Conservation (phyloP, 2,888 invertebrate genomes). For the Linyphia triangularis region DNA sequence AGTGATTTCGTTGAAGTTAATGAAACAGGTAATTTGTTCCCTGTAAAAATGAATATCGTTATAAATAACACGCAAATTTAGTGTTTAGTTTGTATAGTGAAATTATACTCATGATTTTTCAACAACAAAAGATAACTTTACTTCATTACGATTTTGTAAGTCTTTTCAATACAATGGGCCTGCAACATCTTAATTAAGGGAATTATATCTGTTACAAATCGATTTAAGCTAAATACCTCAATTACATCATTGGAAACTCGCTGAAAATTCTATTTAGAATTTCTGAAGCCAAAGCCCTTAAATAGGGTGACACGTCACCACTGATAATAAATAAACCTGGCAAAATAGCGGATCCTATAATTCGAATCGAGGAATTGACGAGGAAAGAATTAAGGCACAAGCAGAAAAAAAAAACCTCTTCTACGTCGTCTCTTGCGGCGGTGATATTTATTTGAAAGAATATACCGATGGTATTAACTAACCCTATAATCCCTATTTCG, state of each 20-base stretch:
- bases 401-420: background rate
- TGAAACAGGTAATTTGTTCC: no score
- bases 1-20: no score
- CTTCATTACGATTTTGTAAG: background rate
- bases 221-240: constrained; percentile 63
- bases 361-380: constrained; percentile 29
- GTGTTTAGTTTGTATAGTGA: background rate
- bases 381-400: constrained; percentile 8
- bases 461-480: constrained; percentile 72
- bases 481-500: constrained; percentile 68
- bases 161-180: background rate
- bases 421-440: constrained; percentile 55
- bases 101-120: background rate
- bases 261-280: constrained; percentile 11
- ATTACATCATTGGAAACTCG: constrained; percentile 53
- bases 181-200: constrained; percentile 50
- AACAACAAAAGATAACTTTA: background rate
- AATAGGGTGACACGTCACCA: constrained; percentile 19
- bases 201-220: constrained; percentile 38
- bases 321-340: no score
- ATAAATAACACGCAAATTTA: no score
- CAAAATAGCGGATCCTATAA: constrained; percentile 3
- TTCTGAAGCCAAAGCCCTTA: constrained; percentile 11
- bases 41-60: no score
- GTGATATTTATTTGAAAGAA: constrained; percentile 72